Evolutionary conservation across 2,797 vertebrate species (phyloP), one percentile per base, ranked within the genome.

Genomic region (Phrynocephalus vlangalii): DNA sequence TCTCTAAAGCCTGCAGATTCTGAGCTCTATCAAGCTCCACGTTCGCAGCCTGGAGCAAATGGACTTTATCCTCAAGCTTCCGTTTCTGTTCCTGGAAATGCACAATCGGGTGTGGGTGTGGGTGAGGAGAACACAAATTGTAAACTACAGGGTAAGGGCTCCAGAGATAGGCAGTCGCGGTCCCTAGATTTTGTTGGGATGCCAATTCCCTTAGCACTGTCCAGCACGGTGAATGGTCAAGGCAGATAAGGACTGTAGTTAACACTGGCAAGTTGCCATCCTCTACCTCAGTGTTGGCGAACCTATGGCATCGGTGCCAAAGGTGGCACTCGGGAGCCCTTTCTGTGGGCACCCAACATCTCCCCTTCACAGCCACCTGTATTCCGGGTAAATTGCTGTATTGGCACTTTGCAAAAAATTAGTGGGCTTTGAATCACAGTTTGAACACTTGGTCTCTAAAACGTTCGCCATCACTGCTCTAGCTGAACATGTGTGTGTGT

Each of bases 1-100:
- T 73, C 82, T 83, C 78, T 79, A 52, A 77, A 28, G 82, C 44
- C 30, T 85, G 75, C 1, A 44, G 18, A 9, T 83, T 75, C 28
- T 83, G 79, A 15, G 83, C n/a, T 78, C 79, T 87, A 66, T 85
- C 83, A 52, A 90, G 83, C n/a, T 82, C 71, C 71, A 82, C 66
- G 63, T 28, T 89, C 33, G 79, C 82, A 44, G 71, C 82, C 50
- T 91, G 76, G n/a, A 89, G 48, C n/a, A 79, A 87, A 82, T 20
- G 79, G 10, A 87, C 48, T 80, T 90, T 87, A 56, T 82, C 63
- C 2, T 90, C 79, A 26, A 90, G 22, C 50, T 50, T 79, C 68
- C 26, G 48, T 5, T 63, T 56, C 18, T 89, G 72, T 52, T 84
- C 84, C 92, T 90, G 73, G 66, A 84, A 85, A 70, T 5, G 26